Evolutionary conservation across 2,797 vertebrate genomes (phyloP), one percentile per base, ranked within the genome.

Genomic region (Anolis apletophallus): DNA sequence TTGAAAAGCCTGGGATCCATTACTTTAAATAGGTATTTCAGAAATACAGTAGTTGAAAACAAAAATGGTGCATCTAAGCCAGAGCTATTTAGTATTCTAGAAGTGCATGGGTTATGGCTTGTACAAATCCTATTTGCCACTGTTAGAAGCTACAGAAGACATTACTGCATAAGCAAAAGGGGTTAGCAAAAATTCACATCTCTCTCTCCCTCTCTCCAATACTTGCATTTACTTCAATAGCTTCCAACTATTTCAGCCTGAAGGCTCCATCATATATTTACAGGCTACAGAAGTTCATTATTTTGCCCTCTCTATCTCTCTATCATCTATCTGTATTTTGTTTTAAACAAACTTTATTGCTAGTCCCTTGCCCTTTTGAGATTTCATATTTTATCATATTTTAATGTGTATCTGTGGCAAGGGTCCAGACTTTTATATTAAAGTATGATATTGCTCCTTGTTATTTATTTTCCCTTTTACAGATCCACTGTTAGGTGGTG

Each of bases 41-140:
- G 32, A 2, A 17, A 57, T 32, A 46, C 46, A 46, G 46, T 46
- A 76, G 85, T 84, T 90, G 67, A 84, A 92, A 89, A 90, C 74
- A 92, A 83, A 57, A 57, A 52, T 68, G 29, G 69, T 74, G 14
- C 19, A 29, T 73, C 57, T 74, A 84, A 91, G 92, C 84, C 92
- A 88, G 84, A 89, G 74, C 64, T 91, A 71, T 40, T 83, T 88
- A 90, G 86, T 82, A 91, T 83, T 83, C 73, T 71, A 52, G 14
- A n/a, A 83, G 40, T 21, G 54, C 32, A 32, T 61, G 55, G 54
- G 72, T 83, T 87, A n/a, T 79, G 64, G n/a, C 54, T 21, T 32
- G 83, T 80, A 76, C 34, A 74, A 86, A 54, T 50, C 36, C 11
- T 89, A 80, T 59, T 75, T 89, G 64, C 36, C 61, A 69, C 32